Base-by-base conservation (phyloP, 30 jellyfish, hydroid and myxozoan species). In the Haliclystus octoradiatus region DNA sequence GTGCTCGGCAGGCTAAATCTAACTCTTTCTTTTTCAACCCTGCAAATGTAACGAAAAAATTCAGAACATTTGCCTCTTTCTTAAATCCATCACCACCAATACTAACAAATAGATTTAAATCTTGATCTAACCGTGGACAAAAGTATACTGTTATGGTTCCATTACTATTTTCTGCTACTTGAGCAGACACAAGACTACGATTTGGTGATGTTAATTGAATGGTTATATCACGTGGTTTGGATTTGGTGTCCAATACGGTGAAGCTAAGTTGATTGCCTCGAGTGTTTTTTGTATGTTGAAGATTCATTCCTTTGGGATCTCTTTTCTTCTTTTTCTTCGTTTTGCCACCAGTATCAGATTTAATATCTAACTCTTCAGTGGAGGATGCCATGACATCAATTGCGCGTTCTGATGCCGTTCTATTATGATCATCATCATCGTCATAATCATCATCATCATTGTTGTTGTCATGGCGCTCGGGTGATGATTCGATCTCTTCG, bases 101-200 rank as follows among this genome's bases (percentile, higher is more conserved):
- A 26, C 84, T 77, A 22, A 91, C 92, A 47, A 77, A 81, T 50
- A 92, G 73, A 57, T 82, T 91, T 50, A 91, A 82, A 71, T 82
- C 95, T 22, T 71, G 52, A 30, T 82, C 94, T 26, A 70, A 65
- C 2, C 78, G 70, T 27, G 99, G 95, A 70, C 99, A 91, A 67
- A 86, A 82, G 65, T 71, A 91, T 9, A 91, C 70, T 24, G 99
- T 91, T 26, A 91, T 78, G 1, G 93, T 85, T 1, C 99, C 99
- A 53, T 91, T 93, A 1, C 73, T 75, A 34, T 78, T 91, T 66
- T 81, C 94, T 9, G 93, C 74, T 28, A 91, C 93, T 34, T 91
- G 99, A 28, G 99, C 95, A 0, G 99, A 91, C 31, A 91, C 92
- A 24, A 91, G 76, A 70, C 95, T 91, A 33, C 72, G 72, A 47